Evolutionary conservation across 1,140 invertebrate genomes (phyloP).

Genomic region (Drosophila busckii): DNA sequence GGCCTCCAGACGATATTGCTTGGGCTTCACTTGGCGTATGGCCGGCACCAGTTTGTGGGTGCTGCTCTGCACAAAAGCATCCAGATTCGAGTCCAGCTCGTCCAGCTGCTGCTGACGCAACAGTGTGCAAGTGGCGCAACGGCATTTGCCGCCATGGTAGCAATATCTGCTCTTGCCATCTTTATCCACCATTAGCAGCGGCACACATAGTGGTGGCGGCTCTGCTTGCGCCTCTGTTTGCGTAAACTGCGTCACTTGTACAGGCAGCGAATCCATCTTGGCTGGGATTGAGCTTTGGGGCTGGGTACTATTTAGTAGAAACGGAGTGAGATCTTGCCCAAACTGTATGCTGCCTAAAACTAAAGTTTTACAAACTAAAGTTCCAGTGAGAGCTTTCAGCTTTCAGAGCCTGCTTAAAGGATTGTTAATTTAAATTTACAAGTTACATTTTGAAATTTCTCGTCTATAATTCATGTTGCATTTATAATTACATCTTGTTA

Average conservation of each 20-base stretch:
- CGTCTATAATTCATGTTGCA: no score
- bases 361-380: neutral
- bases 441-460: no score
- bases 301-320: neutral
- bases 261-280: conserved; percentile 44
- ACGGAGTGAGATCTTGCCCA: neutral
- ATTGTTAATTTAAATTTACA: no score
- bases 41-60: conserved; percentile 29
- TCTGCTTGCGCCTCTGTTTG: conserved; percentile 38
- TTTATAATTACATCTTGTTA: no score
- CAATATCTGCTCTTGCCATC: conserved; percentile 51
- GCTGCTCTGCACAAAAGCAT: conserved; percentile 18
- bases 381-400: no score
- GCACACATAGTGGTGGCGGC: conserved; percentile 25
- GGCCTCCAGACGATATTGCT: conserved; percentile 40
- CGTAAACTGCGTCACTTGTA: conserved; percentile 17
- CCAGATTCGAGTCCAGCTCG: conserved; percentile 35
- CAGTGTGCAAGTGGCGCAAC: conserved; percentile 27
- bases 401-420: no score
- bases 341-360: neutral
- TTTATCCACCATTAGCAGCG: conserved; percentile 45
- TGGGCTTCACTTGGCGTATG: conserved; percentile 37
- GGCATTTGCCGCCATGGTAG: conserved; percentile 62
- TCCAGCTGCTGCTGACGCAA: conserved; percentile 20
- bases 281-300: no score